A percentile compares a stretch with the other conserved stretches of the same genome.
phyloP scores from a whole-genome alignment of 2,888 invertebrate species.

The Hydroisotoma schaefferi region DNA sequence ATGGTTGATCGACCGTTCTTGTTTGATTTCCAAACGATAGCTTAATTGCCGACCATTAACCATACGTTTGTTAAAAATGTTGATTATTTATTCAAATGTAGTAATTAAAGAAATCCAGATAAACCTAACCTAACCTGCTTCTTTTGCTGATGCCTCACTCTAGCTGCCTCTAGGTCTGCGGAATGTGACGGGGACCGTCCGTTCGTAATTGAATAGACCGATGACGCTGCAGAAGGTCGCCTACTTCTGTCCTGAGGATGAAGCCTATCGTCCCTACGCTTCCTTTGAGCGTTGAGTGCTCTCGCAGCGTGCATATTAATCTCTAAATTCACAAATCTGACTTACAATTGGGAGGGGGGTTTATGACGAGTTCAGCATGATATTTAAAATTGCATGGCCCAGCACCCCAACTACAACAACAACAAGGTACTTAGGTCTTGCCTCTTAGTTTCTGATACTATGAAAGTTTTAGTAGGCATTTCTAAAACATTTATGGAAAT shows the following conservation, averaged over 20 bases:
- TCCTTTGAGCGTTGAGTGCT: constrained; percentile 33
- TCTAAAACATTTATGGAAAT: too few species aligned
- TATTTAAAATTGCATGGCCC: too few species aligned
- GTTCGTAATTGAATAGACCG: too few species aligned
- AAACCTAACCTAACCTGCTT: neutral
- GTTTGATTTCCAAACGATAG: neutral
- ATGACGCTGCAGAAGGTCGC: constrained; percentile 15
- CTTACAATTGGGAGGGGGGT: too few species aligned
- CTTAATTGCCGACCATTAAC: too few species aligned
- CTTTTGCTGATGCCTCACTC: neutral
- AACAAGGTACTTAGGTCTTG: too few species aligned
- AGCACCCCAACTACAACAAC: too few species aligned
- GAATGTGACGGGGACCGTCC: constrained; percentile 20
- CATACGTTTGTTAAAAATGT: neutral
- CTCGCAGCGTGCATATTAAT: constrained; percentile 38
- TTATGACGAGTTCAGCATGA: too few species aligned
- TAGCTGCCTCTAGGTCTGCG: constrained; percentile 5
- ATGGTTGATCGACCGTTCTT: neutral
- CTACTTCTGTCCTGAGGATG: constrained; percentile 12
- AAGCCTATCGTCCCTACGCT: constrained; percentile 23
- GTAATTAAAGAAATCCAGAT: neutral
- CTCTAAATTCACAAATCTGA: too few species aligned
- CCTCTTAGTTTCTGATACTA: too few species aligned
- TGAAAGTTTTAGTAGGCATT: too few species aligned
- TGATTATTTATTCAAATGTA: neutral